These are phyloP conservation scores for Euwallacea fornicatus DNA, from an alignment of 1,140 invertebrate species.

Conservation along the genomic window DNA sequence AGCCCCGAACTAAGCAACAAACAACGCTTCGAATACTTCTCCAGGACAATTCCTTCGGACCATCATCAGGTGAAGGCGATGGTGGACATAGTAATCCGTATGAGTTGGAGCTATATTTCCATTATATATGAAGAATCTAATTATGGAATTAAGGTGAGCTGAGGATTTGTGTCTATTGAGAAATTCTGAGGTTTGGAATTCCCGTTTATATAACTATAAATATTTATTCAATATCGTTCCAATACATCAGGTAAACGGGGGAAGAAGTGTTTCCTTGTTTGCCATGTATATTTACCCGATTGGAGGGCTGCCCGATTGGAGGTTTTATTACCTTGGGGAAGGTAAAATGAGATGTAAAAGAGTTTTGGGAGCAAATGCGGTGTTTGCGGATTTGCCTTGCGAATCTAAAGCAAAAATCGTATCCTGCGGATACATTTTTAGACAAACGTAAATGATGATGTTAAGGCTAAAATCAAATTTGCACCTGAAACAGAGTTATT, in stretches of 20 bases:
- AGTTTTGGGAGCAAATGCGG: background rate
- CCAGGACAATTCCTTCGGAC: conserved; percentile 92
- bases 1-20: conserved; percentile 94
- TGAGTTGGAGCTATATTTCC: conserved; percentile 93
- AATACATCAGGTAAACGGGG: too few species aligned
- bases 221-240: too few species aligned
- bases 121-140: conserved; percentile 96
- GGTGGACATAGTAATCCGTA: conserved; percentile 86
- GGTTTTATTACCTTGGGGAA: conserved; percentile 11
- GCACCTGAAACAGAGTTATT: too few species aligned
- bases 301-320: background rate
- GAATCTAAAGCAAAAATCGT: too few species aligned
- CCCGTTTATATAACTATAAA: too few species aligned
- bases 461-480: too few species aligned
- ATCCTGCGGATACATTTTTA: too few species aligned
- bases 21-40: conserved; percentile 93
- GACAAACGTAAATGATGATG: too few species aligned
- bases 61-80: conserved; percentile 93
- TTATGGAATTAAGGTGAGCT: conserved; percentile 88
- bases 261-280: too few species aligned
- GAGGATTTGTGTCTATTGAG: background rate
- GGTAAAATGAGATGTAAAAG: conserved; percentile 13
- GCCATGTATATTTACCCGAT: too few species aligned
- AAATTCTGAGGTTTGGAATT: too few species aligned
- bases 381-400: too few species aligned